Conservation (phyloP, 2,113 vertebrate species). For the Sterrhoptilus dennistouni region DNA sequence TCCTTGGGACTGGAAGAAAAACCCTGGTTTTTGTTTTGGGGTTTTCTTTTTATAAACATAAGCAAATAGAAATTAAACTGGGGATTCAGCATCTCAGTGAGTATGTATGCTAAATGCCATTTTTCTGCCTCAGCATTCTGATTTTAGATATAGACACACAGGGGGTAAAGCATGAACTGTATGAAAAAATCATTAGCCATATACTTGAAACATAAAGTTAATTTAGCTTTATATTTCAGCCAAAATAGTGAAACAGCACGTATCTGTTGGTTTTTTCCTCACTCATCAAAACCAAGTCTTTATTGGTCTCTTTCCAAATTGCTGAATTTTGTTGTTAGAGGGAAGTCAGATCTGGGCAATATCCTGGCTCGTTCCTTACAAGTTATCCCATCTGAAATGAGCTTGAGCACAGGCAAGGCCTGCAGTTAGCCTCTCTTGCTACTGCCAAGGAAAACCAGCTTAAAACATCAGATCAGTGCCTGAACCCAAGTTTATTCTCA, state of each 20-base stretch:
- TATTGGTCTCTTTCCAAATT: background rate
- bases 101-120: background rate
- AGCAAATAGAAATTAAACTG: background rate
- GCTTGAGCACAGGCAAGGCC: background rate
- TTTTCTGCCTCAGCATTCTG: background rate
- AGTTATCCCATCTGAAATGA: background rate
- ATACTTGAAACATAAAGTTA: background rate
- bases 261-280: background rate
- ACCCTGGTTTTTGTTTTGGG: rapidly evolving
- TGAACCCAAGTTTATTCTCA: background rate
- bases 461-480: background rate
- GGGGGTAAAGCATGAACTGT: background rate
- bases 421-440: background rate
- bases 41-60: background rate
- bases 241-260: background rate
- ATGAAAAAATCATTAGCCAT: background rate
- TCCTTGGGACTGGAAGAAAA: background rate
- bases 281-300: background rate
- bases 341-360: background rate
- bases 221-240: background rate
- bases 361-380: background rate
- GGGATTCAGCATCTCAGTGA: background rate
- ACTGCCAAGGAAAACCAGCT: background rate
- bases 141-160: background rate
- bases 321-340: background rate